Evolutionary conservation across 2,888 invertebrate genomes (phyloP), one percentile per base, ranked within the genome.

Genomic region (Trichopoda pennipes): DNA sequence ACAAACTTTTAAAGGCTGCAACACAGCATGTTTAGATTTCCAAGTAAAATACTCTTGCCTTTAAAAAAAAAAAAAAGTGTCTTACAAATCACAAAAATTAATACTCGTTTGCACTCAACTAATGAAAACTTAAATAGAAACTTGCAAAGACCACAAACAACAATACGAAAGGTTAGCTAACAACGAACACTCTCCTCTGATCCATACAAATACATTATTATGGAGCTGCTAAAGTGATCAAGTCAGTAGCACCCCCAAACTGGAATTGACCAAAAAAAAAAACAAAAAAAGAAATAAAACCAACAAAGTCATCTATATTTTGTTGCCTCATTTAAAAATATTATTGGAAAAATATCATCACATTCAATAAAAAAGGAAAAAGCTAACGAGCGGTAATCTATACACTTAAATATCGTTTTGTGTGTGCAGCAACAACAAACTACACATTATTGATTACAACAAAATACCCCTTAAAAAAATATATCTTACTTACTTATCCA

Each of bases 291-390:
- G 4, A 28, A 28, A 7, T 8, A 28, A 28, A 28, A 28, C 2
- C 8, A 28, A 80, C 61, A 74, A 80, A 68, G 42, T 61, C 79
- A 74, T 80, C 73, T 55, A 79, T 61, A 79, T 78, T 78, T 69
- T 77, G 19, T 70, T 28, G 4, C 6, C 55, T 47, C 68, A 19
- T 58, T 60, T 44, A 7, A 49, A 68, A 69, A 63, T 63, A 6
- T 21, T 61, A 14, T 61, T 61, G 49, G 19, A 66, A 69, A 69
- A 70, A 28, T 64, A 21, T 56, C 63, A 56, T 70, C 63, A 77
- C 63, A 70, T 77, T 70, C 58, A 78, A 72, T 72, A 72, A 78
- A 17, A 56, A 66, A 74, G 47, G 8, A 44, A 44, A 44, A 44
- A 44, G 16, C 14, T 21, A 28, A 28, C 73, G 9, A 73, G n/a